Evolutionary conservation across 2,113 vertebrate species (phyloP).

Genomic region (Ameiurus melas): DNA sequence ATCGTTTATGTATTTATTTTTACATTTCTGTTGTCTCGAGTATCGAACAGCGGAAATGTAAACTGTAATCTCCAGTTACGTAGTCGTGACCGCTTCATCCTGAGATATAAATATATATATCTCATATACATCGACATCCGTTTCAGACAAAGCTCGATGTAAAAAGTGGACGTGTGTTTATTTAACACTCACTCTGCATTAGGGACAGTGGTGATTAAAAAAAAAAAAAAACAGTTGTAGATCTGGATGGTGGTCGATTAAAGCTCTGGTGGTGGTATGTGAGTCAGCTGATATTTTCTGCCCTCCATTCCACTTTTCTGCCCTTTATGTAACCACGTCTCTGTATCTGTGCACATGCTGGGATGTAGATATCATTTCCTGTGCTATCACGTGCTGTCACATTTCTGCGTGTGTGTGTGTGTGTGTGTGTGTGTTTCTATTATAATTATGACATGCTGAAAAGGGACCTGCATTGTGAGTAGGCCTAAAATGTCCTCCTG

Average conservation of each 20-base stretch:
- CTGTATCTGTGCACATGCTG: neutral
- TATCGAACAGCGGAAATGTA: neutral
- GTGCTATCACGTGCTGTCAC: neutral
- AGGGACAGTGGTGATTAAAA: neutral
- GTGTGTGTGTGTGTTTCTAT: neutral
- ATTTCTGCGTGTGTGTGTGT: neutral
- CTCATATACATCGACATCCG: neutral
- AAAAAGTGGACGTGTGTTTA: neutral
- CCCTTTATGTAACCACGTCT: neutral
- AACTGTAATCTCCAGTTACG: neutral
- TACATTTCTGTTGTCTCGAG: neutral
- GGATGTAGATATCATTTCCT: neutral
- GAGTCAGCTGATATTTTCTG: neutral
- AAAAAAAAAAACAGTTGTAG: neutral
- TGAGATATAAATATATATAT: too few species aligned
- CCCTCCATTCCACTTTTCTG: neutral
- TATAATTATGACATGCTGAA: neutral
- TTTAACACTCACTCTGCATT: neutral
- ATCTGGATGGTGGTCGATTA: neutral
- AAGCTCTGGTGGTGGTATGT: neutral
- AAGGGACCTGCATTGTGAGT: neutral
- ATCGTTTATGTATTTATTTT: neutral
- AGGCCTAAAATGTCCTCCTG: neutral
- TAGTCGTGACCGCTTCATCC: neutral
- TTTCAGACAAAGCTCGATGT: neutral